These are phyloP conservation scores for Delichon dasypus DNA, from an alignment of 2,797 vertebrate genomes.

Conservation along the genomic window DNA sequence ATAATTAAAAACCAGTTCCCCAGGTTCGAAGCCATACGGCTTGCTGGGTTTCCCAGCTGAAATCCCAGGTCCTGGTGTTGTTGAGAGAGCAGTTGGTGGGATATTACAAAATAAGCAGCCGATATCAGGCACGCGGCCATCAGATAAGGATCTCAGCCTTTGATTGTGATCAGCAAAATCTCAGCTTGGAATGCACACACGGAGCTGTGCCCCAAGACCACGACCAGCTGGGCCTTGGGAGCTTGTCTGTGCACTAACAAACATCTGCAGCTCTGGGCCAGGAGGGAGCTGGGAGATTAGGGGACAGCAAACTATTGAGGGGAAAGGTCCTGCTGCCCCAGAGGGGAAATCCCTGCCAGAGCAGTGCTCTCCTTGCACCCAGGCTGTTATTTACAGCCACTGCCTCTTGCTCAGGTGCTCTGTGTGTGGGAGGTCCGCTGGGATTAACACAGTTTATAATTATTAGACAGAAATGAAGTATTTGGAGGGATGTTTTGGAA, in stretches of 20 bases:
- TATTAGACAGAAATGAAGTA: neutral
- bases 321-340: neutral
- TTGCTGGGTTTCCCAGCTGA: constrained; percentile 17
- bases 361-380: neutral
- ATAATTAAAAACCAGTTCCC: constrained; percentile 42
- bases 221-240: neutral
- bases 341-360: neutral
- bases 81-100: neutral
- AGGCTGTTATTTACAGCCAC: neutral
- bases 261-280: neutral
- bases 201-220: neutral
- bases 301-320: neutral
- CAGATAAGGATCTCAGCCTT: constrained; percentile 43
- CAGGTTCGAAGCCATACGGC: neutral
- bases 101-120: constrained; percentile 14
- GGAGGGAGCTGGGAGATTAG: neutral
- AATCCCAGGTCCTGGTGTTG: neutral
- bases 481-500: neutral
- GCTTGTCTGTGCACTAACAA: neutral
- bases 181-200: constrained; percentile 8
- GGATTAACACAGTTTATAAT: neutral
- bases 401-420: neutral
- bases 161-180: constrained; percentile 5
- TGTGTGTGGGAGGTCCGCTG: neutral
- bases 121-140: neutral